These are phyloP conservation scores for Bubalus kerabau DNA, from an alignment of 2,113 vertebrate genomes.

Conservation along the genomic window DNA sequence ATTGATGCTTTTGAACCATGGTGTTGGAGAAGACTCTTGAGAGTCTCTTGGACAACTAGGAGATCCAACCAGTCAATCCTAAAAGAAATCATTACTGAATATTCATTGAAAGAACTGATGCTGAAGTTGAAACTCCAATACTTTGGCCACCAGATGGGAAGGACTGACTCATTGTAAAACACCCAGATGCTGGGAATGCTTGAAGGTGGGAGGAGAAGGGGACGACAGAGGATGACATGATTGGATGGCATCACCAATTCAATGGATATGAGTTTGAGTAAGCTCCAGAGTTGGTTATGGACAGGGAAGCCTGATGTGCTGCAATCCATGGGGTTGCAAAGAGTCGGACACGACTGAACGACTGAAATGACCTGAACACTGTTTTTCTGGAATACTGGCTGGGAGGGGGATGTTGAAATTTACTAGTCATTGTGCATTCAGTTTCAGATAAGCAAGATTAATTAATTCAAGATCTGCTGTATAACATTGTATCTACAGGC, in stretches of 20 bases:
- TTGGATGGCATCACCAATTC: background rate
- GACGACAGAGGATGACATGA: background rate
- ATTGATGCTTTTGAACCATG: background rate
- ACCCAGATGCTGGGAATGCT: background rate
- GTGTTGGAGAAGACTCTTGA: background rate
- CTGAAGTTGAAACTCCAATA: background rate
- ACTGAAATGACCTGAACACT: background rate
- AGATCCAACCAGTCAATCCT: background rate
- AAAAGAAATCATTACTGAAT: background rate
- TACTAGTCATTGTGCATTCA: background rate
- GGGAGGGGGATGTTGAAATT: background rate
- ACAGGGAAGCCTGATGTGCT: background rate
- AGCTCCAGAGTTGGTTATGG: background rate
- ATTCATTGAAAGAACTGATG: background rate
- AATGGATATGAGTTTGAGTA: background rate
- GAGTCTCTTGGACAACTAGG: background rate
- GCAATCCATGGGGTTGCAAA: background rate
- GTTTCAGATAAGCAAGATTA: background rate
- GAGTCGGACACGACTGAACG: background rate
- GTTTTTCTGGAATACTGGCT: background rate
- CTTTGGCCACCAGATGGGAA: background rate
- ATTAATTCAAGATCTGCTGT: background rate
- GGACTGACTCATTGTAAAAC: background rate
- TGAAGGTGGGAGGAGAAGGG: background rate
- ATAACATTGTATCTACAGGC: background rate